phyloP scores from a whole-genome alignment of 2,797 vertebrate genomes.

The Spatula versicolor region DNA sequence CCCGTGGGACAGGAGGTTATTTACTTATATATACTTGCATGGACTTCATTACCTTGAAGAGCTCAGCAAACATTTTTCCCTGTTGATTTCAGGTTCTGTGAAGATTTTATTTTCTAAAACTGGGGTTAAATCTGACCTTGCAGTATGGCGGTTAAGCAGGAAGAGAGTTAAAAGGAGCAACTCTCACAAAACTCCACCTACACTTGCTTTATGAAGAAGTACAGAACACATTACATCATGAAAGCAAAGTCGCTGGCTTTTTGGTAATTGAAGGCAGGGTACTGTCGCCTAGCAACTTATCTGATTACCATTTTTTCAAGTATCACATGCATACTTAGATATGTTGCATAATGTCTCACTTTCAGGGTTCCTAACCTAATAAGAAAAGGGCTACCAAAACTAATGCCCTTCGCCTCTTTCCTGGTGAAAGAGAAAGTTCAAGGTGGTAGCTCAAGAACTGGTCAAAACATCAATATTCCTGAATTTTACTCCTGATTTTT shows the following conservation, averaged over 20 bases:
- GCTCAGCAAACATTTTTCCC: not conserved
- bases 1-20: not conserved
- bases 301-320: slow-evolving; percentile 74
- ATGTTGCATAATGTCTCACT: slow-evolving; percentile 58
- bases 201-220: slow-evolving; percentile 37
- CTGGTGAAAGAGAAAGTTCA: not conserved
- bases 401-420: not conserved
- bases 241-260: slow-evolving; percentile 53
- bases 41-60: not conserved
- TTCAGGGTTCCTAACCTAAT: slow-evolving; percentile 7
- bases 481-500: slow-evolving; percentile 19
- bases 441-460: not conserved
- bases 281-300: slow-evolving; percentile 71
- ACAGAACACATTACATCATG: slow-evolving; percentile 41
- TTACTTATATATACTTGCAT: not conserved
- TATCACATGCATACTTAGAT: slow-evolving; percentile 58
- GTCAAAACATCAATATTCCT: slow-evolving; percentile 26
- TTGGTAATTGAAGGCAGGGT: slow-evolving; percentile 63
- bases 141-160: not conserved
- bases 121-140: not conserved
- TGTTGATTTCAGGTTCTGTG: not conserved
- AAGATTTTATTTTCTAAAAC: not conserved
- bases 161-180: slow-evolving; percentile 11
- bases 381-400: not conserved
- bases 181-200: slow-evolving; percentile 52